Evolutionary conservation across 2,113 vertebrate genomes (phyloP), one percentile per base, ranked within the genome.

Genomic region (Rhea pennata): DNA sequence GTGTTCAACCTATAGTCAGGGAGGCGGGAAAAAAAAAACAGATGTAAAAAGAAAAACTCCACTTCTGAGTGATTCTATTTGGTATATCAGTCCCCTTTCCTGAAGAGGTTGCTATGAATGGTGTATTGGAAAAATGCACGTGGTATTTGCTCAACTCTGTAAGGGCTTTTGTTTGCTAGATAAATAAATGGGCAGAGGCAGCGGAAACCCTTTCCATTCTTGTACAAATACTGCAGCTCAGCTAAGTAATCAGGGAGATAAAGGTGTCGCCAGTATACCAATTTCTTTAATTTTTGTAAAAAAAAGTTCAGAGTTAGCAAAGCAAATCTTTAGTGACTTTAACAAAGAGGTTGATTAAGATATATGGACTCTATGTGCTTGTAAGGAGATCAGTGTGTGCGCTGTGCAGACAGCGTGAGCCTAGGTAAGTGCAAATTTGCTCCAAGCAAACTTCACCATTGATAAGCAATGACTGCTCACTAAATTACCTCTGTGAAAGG

Each of bases 321-420:
- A 87, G 82, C 48, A 78, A 94, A 91, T 42, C 87, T 31, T 31
- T 59, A 70, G 36, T 56, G 59, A 82, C 23, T 91, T 42, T 48
- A 20, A 22, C 0, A 2, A 33, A 61, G 72, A 59, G 72, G 46
- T 1, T 33, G 75, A 9, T 42, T 53, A 69, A 54, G 67, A 54
- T 27, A 24, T 5, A 2, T 19, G 33, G 50, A 44, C 67, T 75
- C 44, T 33, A 26, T 0, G 4, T 81, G 58, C 23, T 81, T 27
- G 0, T 7, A 4, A 0, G 2, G 62, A 39, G n/a, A 7, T 33
- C 4, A 6, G 12, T 0, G 12, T 33, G 36, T 36, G 26, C 15
- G 29, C 46, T 1, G 3, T 33, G 5, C 1, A 16, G 8, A 7
- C 12, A 26, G 3, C 19, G 24, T 5, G 1, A 67, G 19, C 23